Evolutionary conservation across 64 coral and sea anemone species (phyloP), one percentile per base, ranked within the genome.

Genomic region (Pocillopora damicornis): DNA sequence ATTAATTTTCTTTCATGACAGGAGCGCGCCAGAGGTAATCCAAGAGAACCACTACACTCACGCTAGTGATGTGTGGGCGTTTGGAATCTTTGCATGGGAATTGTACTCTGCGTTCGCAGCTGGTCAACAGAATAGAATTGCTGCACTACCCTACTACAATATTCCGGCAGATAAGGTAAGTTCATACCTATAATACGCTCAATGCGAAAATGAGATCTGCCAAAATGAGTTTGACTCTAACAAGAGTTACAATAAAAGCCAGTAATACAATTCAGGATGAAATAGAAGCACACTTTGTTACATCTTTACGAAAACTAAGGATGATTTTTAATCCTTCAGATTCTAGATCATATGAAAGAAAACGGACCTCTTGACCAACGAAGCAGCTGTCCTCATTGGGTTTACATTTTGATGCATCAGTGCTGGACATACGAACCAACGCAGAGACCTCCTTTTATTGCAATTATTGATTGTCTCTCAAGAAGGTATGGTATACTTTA

Each of bases 11-110:
- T 36, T 23, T 35, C 38, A 65, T 61, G 18, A 6, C 17, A 93
- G 91, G 91, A 93, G 91, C 23, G 58, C 91, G 64, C 91, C 87
- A 81, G 91, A 93, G 77, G 79, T 89, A 23, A 93, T 93, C 7
- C 75, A 76, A 37, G 82, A 82, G 37, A 61, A 79, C 9, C 78
- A 23, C 36, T 93, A 83, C 34, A 75, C 91, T 1, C 78, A 89
- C 34, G 86, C 86, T 15, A 88, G 86, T 5, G 91, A 93, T 37
- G 87, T 93, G 15, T 93, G 87, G 87, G 88, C 91, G 17, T 93
- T 93, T 93, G 86, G 87, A 35, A 74, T 93, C 51, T 25, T 92
- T 23, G 36, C 75, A 2, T 92, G 68, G 76, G 91, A 92, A 72
- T 65, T 92, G 57, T 93, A 89, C 78, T 18, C 4, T 45, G 71